A percentile compares a stretch with the other conserved stretches of the same genome.
phyloP scores from a whole-genome alignment of 2,797 vertebrate species.

The Hylomyscus alleni region DNA sequence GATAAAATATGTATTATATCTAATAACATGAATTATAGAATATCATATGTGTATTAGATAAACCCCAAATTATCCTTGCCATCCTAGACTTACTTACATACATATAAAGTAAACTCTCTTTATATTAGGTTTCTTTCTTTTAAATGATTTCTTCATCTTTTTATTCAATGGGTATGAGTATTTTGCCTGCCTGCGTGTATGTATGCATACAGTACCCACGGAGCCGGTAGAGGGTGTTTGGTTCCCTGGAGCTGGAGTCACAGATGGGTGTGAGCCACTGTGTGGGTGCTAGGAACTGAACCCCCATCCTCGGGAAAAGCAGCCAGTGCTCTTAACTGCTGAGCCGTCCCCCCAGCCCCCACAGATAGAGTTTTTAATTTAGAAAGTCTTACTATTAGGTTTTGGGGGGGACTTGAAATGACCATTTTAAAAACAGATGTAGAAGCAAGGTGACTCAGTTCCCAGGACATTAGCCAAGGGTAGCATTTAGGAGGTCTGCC shows the following conservation, averaged over 20 bases:
- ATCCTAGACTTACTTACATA: neutral
- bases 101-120: neutral
- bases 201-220: too few relatives aligned
- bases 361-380: neutral
- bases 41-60: neutral
- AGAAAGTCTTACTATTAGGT: neutral
- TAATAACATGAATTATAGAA: neutral
- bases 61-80: neutral
- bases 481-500: too few relatives aligned
- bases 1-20: neutral
- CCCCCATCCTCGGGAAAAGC: neutral
- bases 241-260: neutral
- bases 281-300: neutral
- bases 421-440: neutral
- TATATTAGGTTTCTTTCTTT: neutral
- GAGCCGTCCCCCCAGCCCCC: neutral
- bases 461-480: neutral
- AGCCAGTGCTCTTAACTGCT: neutral
- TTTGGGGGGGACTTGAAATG: neutral
- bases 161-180: neutral
- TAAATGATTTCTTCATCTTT: neutral
- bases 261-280: neutral
- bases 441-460: neutral
- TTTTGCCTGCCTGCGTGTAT: neutral
- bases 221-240: neutral